Evolutionary conservation across 2,113 vertebrate genomes (phyloP).

Genomic region (Willisornis vidua): DNA sequence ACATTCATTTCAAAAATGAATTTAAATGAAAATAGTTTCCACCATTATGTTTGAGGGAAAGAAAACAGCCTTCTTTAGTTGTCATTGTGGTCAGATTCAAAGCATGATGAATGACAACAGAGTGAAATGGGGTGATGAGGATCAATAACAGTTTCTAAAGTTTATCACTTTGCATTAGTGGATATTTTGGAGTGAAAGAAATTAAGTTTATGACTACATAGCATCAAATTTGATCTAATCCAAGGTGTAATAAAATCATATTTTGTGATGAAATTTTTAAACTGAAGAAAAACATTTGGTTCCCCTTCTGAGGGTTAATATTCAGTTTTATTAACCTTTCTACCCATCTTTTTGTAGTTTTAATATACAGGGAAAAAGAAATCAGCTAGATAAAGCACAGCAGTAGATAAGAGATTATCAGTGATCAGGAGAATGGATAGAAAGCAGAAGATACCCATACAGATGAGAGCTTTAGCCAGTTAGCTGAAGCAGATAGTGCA

Average conservation of each 20-base stretch:
- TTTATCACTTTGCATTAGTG: background rate
- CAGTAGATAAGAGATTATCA: slow-evolving; percentile 11
- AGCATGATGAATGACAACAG: background rate
- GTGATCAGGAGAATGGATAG: background rate
- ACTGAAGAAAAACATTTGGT: background rate
- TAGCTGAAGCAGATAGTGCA: slow-evolving; percentile 35
- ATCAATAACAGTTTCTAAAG: background rate
- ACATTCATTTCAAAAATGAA: background rate
- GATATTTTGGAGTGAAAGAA: background rate
- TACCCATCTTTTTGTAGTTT: background rate
- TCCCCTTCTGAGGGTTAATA: background rate
- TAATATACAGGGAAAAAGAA: slow-evolving; percentile 19
- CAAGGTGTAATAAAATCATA: background rate
- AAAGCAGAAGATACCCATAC: background rate
- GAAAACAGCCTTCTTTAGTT: background rate
- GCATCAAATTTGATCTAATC: background rate
- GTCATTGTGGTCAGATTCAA: background rate
- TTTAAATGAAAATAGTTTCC: background rate
- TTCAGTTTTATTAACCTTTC: background rate
- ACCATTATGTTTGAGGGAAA: background rate
- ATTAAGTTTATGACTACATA: background rate
- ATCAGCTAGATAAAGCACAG: background rate
- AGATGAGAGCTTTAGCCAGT: background rate
- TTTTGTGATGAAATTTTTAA: background rate
- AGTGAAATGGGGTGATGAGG: background rate